Conservation (phyloP, 2,797 vertebrate genomes). For the Clamator glandarius region DNA sequence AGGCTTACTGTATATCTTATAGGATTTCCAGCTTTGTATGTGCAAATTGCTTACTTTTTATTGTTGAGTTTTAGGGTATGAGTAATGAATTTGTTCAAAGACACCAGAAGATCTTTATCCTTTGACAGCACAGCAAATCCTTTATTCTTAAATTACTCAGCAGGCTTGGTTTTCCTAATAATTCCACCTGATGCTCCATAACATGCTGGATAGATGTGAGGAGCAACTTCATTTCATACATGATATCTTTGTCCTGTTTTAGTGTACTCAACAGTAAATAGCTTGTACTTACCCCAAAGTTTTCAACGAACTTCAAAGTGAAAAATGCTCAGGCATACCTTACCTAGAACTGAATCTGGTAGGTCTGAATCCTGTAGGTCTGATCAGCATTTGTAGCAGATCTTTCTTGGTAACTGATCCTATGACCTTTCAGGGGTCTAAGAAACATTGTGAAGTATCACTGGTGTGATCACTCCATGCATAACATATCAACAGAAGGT, state of each 20-base stretch:
- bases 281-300: neutral
- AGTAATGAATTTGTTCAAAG: neutral
- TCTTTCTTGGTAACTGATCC: constrained; percentile 4
- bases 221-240: neutral
- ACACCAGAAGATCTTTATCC: neutral
- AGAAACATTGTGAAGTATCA: constrained; percentile 27
- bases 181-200: neutral
- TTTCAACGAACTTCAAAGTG: neutral
- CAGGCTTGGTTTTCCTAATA: neutral
- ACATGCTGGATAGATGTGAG: neutral
- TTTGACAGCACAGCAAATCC: neutral
- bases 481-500: constrained; percentile 40
- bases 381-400: constrained; percentile 11
- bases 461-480: constrained; percentile 32
- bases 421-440: constrained; percentile 11
- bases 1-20: neutral
- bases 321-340: neutral
- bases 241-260: neutral
- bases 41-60: neutral
- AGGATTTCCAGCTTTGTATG: neutral
- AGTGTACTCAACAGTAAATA: neutral
- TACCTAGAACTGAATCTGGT: neutral
- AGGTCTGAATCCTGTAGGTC: neutral
- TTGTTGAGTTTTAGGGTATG: neutral
- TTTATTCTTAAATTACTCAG: constrained; percentile 22